A percentile compares a stretch with the other conserved stretches of the same genome.
These are phyloP conservation scores for Sinocyclocheilus anophthalmus DNA, from an alignment of 2,113 vertebrate genomes.

Conservation along the genomic window DNA sequence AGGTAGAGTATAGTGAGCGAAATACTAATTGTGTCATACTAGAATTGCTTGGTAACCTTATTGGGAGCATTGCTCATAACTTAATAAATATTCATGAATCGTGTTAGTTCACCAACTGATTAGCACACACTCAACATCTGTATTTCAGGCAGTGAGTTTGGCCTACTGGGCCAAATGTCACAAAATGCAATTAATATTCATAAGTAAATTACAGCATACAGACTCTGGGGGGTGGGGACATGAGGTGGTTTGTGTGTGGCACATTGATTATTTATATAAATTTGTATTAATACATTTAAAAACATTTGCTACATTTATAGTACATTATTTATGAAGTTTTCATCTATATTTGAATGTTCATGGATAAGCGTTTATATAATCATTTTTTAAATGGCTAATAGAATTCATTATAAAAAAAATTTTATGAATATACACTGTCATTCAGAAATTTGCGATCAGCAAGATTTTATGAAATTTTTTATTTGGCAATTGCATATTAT, in stretches of 20 bases:
- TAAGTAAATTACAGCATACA: not conserved
- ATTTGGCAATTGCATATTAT: no score
- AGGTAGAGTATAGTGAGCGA: not conserved
- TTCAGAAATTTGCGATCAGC: no score
- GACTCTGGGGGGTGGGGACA: not conserved
- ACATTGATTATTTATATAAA: no score
- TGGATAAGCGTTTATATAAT: no score
- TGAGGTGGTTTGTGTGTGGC: no score
- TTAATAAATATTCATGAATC: not conserved
- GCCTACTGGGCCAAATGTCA: not conserved
- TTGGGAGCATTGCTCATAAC: not conserved
- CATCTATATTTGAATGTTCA: no score
- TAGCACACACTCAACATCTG: not conserved
- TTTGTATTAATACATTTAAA: no score
- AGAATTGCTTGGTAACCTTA: not conserved
- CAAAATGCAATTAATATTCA: not conserved
- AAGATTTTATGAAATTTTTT: no score
- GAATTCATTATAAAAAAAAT: no score
- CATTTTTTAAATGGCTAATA: no score
- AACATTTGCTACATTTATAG: not conserved
- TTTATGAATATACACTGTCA: no score
- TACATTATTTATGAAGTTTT: not conserved
- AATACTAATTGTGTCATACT: not conserved
- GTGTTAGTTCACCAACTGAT: not conserved
- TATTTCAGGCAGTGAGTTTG: not conserved